Percentiles rank a stretch among this genome's conserved stretches.
These are phyloP conservation scores for Salmo trutta DNA, from an alignment of 2,797 vertebrate species.

Conservation along the genomic window DNA sequence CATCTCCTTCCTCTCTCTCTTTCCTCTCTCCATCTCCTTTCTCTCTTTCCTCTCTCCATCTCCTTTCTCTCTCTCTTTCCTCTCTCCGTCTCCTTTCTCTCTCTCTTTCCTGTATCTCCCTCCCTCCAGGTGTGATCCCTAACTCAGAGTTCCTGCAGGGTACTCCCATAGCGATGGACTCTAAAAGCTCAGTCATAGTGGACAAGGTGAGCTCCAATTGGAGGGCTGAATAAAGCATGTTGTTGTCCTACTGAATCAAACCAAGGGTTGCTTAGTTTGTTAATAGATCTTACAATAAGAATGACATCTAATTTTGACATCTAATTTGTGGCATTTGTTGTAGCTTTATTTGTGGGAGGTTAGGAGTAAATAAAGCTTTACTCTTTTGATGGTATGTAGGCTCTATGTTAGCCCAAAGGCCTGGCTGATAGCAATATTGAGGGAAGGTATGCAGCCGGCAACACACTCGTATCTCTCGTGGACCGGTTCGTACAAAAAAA, in stretches of 20 bases:
- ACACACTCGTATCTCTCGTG: no score
- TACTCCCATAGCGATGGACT: slow-evolving; percentile 72
- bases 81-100: neutral
- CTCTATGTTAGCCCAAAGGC: neutral
- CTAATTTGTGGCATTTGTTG: no score
- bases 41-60: neutral
- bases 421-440: no score
- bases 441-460: no score
- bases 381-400: neutral
- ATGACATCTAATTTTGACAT: neutral
- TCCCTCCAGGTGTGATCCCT: slow-evolving; percentile 64
- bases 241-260: neutral
- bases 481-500: no score
- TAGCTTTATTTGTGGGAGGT: no score
- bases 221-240: neutral
- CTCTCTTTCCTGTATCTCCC: neutral
- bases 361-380: neutral
- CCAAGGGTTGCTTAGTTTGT: no score
- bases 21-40: slow-evolving; percentile 25
- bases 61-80: no score
- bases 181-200: slow-evolving; percentile 73
- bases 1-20: slow-evolving; percentile 27
- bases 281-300: no score
- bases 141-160: slow-evolving; percentile 73
- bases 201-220: slow-evolving; percentile 73